Percentiles rank a stretch among this genome's conserved stretches.
These are phyloP conservation scores for Amorpha juglandis DNA, from an alignment of 2,888 invertebrate genomes.

Conservation along the genomic window DNA sequence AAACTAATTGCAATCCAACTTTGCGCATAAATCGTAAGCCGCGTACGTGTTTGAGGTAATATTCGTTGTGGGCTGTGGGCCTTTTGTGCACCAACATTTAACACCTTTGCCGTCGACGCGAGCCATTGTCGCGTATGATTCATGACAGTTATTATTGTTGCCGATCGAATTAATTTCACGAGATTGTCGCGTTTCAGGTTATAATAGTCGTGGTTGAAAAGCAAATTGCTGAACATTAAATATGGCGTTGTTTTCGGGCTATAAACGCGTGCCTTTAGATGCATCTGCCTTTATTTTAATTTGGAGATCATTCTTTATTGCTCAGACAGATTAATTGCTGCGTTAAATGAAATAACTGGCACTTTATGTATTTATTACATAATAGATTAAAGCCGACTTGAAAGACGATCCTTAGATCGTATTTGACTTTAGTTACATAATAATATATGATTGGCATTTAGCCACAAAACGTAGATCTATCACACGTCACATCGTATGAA, in stretches of 20 bases:
- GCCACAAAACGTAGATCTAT: no score
- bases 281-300: slow-evolving; percentile 1
- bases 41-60: slow-evolving; percentile 53
- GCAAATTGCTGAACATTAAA: slow-evolving; percentile 65
- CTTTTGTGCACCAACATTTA: slow-evolving; percentile 69
- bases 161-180: slow-evolving; percentile 78
- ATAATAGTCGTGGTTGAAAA: slow-evolving; percentile 62
- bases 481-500: no score
- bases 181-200: slow-evolving; percentile 57
- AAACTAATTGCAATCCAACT: slow-evolving; percentile 77
- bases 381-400: no score
- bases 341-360: neutral
- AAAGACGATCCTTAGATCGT: no score
- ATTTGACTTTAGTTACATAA: no score
- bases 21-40: slow-evolving; percentile 68
- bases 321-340: neutral
- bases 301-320: neutral
- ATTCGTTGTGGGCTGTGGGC: slow-evolving; percentile 55
- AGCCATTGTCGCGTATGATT: slow-evolving; percentile 74
- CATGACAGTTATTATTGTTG: slow-evolving; percentile 74
- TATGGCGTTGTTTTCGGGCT: slow-evolving; percentile 50
- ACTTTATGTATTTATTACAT: no score
- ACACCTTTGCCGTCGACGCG: slow-evolving; percentile 67
- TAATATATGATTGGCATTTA: no score
- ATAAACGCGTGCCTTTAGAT: slow-evolving; percentile 12